phyloP scores from a whole-genome alignment of 2,797 vertebrate genomes.

The Gastrophryne carolinensis region DNA sequence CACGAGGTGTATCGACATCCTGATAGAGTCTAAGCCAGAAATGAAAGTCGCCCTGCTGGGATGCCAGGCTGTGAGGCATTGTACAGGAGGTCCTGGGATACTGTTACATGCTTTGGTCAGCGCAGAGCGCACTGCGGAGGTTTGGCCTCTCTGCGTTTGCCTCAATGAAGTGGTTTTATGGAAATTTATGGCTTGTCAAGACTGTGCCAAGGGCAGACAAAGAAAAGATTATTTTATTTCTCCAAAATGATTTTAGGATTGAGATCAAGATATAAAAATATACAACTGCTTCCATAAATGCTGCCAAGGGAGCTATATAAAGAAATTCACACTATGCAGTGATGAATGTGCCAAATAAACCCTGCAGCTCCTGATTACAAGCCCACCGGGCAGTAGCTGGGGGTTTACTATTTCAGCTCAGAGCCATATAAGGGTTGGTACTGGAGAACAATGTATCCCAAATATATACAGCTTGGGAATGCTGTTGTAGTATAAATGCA shows the following conservation, averaged over 20 bases:
- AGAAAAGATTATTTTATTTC: conserved; percentile 23
- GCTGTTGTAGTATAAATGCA: too few species aligned
- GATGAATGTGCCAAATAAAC: not conserved
- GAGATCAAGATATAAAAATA: conserved; percentile 24
- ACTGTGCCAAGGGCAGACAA: conserved; percentile 18
- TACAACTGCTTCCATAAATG: conserved; percentile 14
- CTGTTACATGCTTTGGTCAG: conserved; percentile 24
- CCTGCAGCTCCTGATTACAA: not conserved
- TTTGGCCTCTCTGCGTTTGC: conserved; percentile 13
- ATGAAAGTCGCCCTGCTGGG: not conserved
- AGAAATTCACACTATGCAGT: not conserved
- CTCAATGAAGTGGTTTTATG: conserved; percentile 19
- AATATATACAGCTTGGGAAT: too few species aligned
- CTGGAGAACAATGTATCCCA: not conserved
- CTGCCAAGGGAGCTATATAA: not conserved
- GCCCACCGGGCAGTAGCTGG: not conserved
- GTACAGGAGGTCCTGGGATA: conserved; percentile 35
- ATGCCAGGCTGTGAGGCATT: conserved; percentile 15
- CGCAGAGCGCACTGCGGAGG: not conserved
- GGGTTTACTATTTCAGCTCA: not conserved
- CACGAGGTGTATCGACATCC: too few species aligned
- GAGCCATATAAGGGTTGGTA: not conserved
- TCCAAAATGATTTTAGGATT: conserved; percentile 6
- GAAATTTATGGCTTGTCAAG: conserved; percentile 12
- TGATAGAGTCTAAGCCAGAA: too few species aligned